Percentiles rank a stretch among this genome's conserved stretches.
These are phyloP conservation scores for Mycetomoellerius zeteki DNA, from an alignment of 1,140 invertebrate genomes.

Conservation along the genomic window DNA sequence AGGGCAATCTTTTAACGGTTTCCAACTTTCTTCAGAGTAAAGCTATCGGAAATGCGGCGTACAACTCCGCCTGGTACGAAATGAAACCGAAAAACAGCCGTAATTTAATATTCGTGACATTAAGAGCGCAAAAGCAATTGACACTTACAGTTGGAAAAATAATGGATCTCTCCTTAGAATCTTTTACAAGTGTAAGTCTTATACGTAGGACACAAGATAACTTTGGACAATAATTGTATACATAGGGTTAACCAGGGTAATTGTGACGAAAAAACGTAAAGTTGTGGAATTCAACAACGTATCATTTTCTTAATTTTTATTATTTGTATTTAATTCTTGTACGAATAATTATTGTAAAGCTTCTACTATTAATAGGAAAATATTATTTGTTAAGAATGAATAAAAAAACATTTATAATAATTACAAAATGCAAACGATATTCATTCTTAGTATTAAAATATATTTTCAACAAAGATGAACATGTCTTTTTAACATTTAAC, in stretches of 20 bases:
- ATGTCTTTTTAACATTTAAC: too few relatives aligned
- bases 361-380: too few relatives aligned
- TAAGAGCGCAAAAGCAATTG: conserved; percentile 63
- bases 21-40: conserved; percentile 46
- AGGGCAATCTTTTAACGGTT: not conserved
- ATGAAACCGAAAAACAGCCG: conserved; percentile 52
- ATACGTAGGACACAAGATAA: conserved; percentile 14
- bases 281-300: too few relatives aligned
- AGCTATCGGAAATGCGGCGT: conserved; percentile 40
- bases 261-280: too few relatives aligned
- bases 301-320: too few relatives aligned
- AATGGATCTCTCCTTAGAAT: conserved; percentile 67
- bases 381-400: too few relatives aligned
- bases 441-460: too few relatives aligned
- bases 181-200: conserved; percentile 66
- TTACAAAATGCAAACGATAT: too few relatives aligned
- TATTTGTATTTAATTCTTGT: too few relatives aligned
- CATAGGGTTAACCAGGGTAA: not conserved
- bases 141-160: conserved; percentile 68
- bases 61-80: conserved; percentile 62
- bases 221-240: not conserved
- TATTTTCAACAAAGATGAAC: too few relatives aligned
- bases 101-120: conserved; percentile 55
- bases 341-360: too few relatives aligned
- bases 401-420: too few relatives aligned